Base-by-base conservation (phyloP, 1,140 invertebrate species). In the Carcinoscorpius rotundicauda region DNA sequence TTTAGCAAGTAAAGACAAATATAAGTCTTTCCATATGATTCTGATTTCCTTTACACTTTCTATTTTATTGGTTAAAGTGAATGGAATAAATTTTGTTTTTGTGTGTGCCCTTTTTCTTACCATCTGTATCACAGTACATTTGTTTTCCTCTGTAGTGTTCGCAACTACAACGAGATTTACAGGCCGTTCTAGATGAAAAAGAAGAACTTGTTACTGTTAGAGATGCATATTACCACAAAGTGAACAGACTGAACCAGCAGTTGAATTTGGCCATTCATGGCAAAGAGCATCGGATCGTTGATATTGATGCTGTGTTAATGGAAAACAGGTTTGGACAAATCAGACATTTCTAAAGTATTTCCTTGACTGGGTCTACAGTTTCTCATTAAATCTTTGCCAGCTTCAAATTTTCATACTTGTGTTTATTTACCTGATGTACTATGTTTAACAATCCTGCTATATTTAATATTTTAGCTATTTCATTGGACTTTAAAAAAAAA, bases 221-320 rank as follows among this genome's bases (percentile, higher is more conserved):
- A 66, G 88, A 92, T 77, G 86, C 86, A n/a, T 90, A 89, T 71
- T 87, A 87, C 74, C 87, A 82, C 69, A 93, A 93, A 77, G 86
- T 88, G 10, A 87, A 90, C 73, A 78, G 88, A 52, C 80, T 93
- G 4, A 93, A 92, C 76, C 84, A 88, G 71, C 87, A 90, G 74
- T 79, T 93, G 8, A 86, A 87, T 69, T 84, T 84, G 69, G 82
- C 89, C 4, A 76, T 93, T 0, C 83, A 80, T 67, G 83, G 77
- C 53, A 76, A 79, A 68, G 76, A 79, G 63, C 76, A 76, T 71
- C 57, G 76, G 63, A 78, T 87, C 29, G 78, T 92, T n/a, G 89
- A 91, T 73, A 82, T 91, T 69, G 89, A 92, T 81, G 83, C 85
- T 64, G 76, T 92, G 51, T 77, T 89, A 58, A 86, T 86, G 75